Evolutionary conservation across 2,888 invertebrate species (phyloP), one percentile per base, ranked within the genome.

Genomic region (Thymelicus acteon): DNA sequence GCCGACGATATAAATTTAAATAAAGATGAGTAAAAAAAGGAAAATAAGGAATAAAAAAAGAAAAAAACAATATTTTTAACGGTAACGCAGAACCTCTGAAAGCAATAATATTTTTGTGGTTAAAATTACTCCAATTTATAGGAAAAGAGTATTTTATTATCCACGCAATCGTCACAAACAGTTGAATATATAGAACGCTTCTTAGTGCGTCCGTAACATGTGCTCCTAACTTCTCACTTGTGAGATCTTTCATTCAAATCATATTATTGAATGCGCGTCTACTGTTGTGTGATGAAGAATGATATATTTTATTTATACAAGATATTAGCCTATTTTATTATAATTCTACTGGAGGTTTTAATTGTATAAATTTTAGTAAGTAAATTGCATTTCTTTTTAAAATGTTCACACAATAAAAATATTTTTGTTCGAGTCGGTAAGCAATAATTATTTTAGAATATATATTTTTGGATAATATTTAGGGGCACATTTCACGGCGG

Each of bases 71-170:
- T 88, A 90, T 91, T 90, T 91, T 91, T 87, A 87, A 88, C 83
- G 79, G 83, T 85, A 89, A 89, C 85, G 84, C 87, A 79, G 79
- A 89, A 89, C 88, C 88, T 89, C 86, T 85, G 87, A 89, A 89
- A 91, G 91, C 92, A 91, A 92, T 92, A 91, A 92, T 92, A 92
- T 92, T 92, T 92, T 92, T 92, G 87, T 91, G 90, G 89, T 88
- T 78, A 84, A 76, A 84, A 81, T 78, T 82, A 85, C 84, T 85
- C 86, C 79, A 82, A 82, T 85, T 85, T 86, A 82, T 85, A 85
- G 85, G 84, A 81, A 86, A 81, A 89, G 84, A 85, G 87, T 92
- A 90, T 91, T 92, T 91, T 91, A 88, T 82, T 89, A 89, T 82
- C 87, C 87, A 89, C 85, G 85, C 86, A 81, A 86, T 88, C 89